phyloP scores from a whole-genome alignment of 2,888 invertebrate species.

The Cryptocheilus praepositus region DNA sequence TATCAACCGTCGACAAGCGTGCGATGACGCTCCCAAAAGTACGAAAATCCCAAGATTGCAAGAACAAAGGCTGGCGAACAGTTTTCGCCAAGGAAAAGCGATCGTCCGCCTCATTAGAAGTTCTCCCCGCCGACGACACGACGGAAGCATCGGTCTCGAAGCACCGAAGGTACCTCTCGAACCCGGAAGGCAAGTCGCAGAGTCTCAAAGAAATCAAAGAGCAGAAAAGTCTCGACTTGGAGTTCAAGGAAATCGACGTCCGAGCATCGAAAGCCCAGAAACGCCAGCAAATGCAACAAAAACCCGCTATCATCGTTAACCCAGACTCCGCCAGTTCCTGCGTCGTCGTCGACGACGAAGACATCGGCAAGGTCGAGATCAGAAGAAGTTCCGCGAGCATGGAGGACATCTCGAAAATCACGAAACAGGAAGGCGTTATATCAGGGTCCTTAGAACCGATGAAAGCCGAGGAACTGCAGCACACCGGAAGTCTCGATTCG shows the following conservation, averaged over 20 bases:
- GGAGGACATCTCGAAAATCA: conserved; percentile 73
- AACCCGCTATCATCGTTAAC: conserved; percentile 67
- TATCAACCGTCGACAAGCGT: conserved; percentile 62
- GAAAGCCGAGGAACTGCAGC: conserved; percentile 61
- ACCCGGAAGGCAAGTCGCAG: conserved; percentile 65
- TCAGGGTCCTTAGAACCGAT: conserved; percentile 65
- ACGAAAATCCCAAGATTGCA: conserved; percentile 66
- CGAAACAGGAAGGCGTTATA: conserved; percentile 64
- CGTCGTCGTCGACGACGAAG: conserved; percentile 54
- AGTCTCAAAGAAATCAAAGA: conserved; percentile 39
- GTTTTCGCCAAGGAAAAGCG: conserved; percentile 71
- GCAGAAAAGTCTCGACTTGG: conserved; percentile 49
- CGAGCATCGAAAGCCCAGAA: conserved; percentile 35
- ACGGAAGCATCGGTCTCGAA: conserved; percentile 50
- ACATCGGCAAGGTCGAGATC: conserved; percentile 67
- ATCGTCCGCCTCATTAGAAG: conserved; percentile 70
- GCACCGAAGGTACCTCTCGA: conserved; percentile 67
- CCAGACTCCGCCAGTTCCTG: conserved; percentile 40
- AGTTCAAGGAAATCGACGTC: conserved; percentile 65
- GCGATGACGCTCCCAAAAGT: conserved; percentile 72
- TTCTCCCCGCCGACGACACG: conserved; percentile 54
- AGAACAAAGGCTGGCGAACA: conserved; percentile 69
- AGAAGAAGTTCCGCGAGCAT: conserved; percentile 72
- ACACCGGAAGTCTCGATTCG: conserved; percentile 71
- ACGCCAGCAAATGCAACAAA: conserved; percentile 25